A percentile compares a stretch with the other conserved stretches of the same genome.
These are phyloP conservation scores for Nephrotoma guestfalica DNA, from an alignment of 2,888 invertebrate genomes.

Conservation along the genomic window DNA sequence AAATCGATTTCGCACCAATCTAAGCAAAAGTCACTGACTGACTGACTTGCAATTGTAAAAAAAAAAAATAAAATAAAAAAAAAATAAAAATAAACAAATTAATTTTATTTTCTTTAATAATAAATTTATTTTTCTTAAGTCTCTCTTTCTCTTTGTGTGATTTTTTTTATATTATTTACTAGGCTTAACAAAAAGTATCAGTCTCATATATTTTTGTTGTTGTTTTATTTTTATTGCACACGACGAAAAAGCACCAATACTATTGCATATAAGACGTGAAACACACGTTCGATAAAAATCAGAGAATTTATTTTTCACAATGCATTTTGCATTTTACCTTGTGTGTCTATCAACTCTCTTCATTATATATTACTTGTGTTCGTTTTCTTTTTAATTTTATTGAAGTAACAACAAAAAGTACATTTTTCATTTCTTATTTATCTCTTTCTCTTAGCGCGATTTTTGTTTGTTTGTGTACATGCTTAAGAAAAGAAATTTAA, in stretches of 20 bases:
- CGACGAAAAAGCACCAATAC: neutral
- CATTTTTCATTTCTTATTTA: neutral
- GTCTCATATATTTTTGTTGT: neutral
- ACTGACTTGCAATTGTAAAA: conserved; percentile 7
- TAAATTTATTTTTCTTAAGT: neutral
- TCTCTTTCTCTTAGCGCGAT: neutral
- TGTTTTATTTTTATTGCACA: neutral
- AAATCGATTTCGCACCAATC: neutral
- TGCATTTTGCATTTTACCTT: neutral
- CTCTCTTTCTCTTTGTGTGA: neutral
- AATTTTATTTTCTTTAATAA: neutral
- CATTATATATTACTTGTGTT: neutral
- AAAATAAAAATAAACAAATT: neutral
- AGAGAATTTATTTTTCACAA: neutral
- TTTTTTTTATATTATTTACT: too few species aligned
- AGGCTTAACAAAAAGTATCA: too few species aligned
- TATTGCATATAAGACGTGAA: neutral
- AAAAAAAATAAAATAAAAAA: neutral
- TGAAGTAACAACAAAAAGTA: neutral
- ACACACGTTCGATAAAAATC: neutral
- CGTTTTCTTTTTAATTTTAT: neutral
- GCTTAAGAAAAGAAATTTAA: neutral
- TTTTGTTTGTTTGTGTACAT: neutral
- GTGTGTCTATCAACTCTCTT: neutral
- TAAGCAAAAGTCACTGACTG: conserved; percentile 10